phyloP scores from a whole-genome alignment of 2,888 invertebrate genomes.

The Chalcis sispes region DNA sequence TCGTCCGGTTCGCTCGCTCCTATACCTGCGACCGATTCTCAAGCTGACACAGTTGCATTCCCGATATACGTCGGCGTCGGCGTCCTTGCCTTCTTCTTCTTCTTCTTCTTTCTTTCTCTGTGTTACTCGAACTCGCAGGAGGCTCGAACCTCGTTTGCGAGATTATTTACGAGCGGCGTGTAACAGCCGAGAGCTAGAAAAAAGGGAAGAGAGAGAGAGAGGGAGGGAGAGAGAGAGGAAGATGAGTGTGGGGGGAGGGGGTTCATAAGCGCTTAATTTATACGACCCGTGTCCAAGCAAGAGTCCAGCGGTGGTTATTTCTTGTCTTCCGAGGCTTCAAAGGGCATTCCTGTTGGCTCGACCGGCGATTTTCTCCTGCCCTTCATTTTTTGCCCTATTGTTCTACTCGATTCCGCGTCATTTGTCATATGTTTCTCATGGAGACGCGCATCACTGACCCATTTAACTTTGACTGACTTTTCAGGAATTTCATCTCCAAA shows the following conservation, averaged over 20 bases:
- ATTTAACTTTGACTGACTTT: slow-evolving; percentile 26
- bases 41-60: slow-evolving; percentile 32
- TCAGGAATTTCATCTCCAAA: background rate
- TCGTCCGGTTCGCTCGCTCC: background rate
- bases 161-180: slow-evolving; percentile 64
- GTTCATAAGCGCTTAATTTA: slow-evolving; percentile 69
- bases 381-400: slow-evolving; percentile 20
- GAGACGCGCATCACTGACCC: slow-evolving; percentile 45
- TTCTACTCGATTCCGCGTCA: slow-evolving; percentile 33
- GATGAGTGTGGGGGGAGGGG: slow-evolving; percentile 58
- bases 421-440: slow-evolving; percentile 43
- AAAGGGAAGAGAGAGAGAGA: background rate
- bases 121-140: background rate
- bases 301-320: background rate
- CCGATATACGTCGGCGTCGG: background rate
- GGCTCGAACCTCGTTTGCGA: slow-evolving; percentile 40
- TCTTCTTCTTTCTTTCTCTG: slow-evolving; percentile 24
- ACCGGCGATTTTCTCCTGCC: background rate
- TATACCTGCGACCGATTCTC: slow-evolving; percentile 29
- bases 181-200: background rate
- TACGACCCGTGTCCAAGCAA: slow-evolving; percentile 58
- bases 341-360: too few species aligned
- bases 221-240: too few species aligned
- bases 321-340: too few species aligned
- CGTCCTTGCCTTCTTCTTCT: slow-evolving; percentile 10